Percentiles rank a stretch among this genome's conserved stretches.
Conservation (phyloP, 2,888 invertebrate species). For the Ormyrus labotus region DNA sequence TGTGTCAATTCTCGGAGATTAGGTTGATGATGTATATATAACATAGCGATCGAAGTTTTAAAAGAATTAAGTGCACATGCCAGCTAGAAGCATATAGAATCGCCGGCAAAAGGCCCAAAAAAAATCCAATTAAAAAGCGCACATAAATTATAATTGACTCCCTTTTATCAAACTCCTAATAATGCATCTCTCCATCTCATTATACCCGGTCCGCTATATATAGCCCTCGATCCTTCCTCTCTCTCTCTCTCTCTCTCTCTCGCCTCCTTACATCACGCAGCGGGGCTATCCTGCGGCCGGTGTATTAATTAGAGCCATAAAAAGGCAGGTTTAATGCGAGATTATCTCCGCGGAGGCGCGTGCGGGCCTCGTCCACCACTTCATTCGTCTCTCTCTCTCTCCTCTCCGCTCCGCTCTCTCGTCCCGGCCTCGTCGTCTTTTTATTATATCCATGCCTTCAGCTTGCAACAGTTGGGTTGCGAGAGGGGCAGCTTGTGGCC, state of each 20-base stretch:
- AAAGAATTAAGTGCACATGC: too few species aligned
- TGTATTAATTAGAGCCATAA: slow-evolving; percentile 56
- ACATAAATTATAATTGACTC: slow-evolving; percentile 11
- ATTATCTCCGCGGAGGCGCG: slow-evolving; percentile 53
- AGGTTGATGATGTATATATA: too few species aligned
- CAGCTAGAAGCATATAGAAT: too few species aligned
- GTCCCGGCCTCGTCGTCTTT: background rate
- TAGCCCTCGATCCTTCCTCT: background rate
- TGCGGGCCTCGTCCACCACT: slow-evolving; percentile 27
- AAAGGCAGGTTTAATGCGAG: slow-evolving; percentile 55
- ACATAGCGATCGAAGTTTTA: too few species aligned
- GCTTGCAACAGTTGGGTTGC: slow-evolving; percentile 49
- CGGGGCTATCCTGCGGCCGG: slow-evolving; percentile 17
- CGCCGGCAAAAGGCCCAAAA: too few species aligned
- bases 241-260: background rate
- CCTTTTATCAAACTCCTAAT: slow-evolving; percentile 35
- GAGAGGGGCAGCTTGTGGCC: background rate
- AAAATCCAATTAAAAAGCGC: slow-evolving; percentile 27
- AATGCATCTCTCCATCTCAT: slow-evolving; percentile 32
- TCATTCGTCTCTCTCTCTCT: slow-evolving; percentile 17
- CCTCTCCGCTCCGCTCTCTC: background rate
- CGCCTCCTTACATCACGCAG: slow-evolving; percentile 10
- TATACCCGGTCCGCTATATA: background rate
- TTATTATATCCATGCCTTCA: slow-evolving; percentile 25
- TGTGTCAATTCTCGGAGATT: too few species aligned